Evolutionary conservation across 2,888 invertebrate species (phyloP), one percentile per base, ranked within the genome.

Genomic region (Notodonta ziczac): DNA sequence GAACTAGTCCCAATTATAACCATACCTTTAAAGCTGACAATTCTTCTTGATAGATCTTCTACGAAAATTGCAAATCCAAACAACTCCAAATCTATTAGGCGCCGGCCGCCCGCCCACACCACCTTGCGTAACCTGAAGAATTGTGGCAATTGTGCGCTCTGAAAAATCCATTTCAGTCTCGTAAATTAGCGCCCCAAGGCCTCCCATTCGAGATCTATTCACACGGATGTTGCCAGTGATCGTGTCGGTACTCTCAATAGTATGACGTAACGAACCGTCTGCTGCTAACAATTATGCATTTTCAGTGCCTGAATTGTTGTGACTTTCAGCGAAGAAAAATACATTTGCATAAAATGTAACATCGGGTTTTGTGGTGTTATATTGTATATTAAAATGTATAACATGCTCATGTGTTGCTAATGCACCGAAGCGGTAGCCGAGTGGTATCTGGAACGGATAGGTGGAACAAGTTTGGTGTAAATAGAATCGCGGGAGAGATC

Each of bases 161-260:
- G 52, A 52, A 52, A 32, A 32, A 52, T 52, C 7, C 52, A 52
- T 52, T 52, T 52, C 52, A 32, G 52, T 5, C 10, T 13, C 32
- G 69, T 66, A 54, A 44, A 14, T 58, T 57, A 50, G 35, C 46
- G 35, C 46, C 53, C 62, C 61, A 55, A 52, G 52, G 52, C 32
- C 52, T 52, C 5, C 12, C 32, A 35, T 52, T 51, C 10, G 13
- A 0, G 10, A 51, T 7, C 10, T 52, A 82, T 69, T 65, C 56
- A 61, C 63, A 58, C 63, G 69, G 57, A 62, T 50, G 59, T 68
- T 81, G 78, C 77, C 81, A 81, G 73, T 67, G 32, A 32, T 13
- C 32, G 51, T 24, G 4, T 0, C 35, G 24, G n/a, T 9, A 51
- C 65, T 70, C 66, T 76, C 66, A 65, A 70, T 73, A 58, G 24